Evolutionary conservation across 1,140 invertebrate species (phyloP).

Genomic region (Paraescarpia echinospica): DNA sequence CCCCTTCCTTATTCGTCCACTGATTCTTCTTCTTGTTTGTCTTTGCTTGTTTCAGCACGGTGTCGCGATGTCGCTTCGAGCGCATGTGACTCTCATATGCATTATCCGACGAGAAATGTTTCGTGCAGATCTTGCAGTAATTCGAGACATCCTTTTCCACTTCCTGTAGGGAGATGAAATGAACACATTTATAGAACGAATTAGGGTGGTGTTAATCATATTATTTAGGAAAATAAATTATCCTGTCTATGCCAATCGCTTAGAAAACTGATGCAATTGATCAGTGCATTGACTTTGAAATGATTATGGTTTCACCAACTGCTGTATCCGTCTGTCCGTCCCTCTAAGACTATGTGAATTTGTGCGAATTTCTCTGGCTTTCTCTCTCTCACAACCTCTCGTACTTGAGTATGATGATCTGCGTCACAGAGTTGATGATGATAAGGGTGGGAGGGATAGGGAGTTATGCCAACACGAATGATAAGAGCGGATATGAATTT

Average conservation of each 20-base stretch:
- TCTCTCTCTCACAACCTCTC: too few relatives aligned
- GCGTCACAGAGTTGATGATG: too few relatives aligned
- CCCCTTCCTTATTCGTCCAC: neutral
- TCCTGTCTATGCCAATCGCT: neutral
- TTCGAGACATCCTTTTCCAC: slow-evolving; percentile 20
- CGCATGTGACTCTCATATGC: slow-evolving; percentile 87
- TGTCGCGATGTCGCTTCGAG: slow-evolving; percentile 87
- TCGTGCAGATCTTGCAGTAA: slow-evolving; percentile 80
- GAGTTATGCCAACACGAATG: too few relatives aligned
- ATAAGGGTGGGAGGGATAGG: too few relatives aligned
- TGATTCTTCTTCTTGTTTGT: slow-evolving; percentile 32
- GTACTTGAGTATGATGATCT: too few relatives aligned
- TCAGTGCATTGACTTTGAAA: too few relatives aligned
- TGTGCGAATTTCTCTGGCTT: too few relatives aligned
- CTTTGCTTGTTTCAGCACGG: slow-evolving; percentile 28
- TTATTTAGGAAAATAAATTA: neutral
- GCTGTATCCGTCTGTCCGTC: neutral
- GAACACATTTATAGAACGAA: neutral
- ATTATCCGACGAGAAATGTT: slow-evolving; percentile 80
- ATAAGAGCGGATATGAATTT: too few relatives aligned
- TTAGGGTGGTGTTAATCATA: neutral
- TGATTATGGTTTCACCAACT: neutral
- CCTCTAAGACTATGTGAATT: too few relatives aligned
- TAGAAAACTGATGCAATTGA: neutral
- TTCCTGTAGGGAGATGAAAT: neutral